phyloP scores from a whole-genome alignment of 2,888 invertebrate genomes.

The Thymelicus lineola region DNA sequence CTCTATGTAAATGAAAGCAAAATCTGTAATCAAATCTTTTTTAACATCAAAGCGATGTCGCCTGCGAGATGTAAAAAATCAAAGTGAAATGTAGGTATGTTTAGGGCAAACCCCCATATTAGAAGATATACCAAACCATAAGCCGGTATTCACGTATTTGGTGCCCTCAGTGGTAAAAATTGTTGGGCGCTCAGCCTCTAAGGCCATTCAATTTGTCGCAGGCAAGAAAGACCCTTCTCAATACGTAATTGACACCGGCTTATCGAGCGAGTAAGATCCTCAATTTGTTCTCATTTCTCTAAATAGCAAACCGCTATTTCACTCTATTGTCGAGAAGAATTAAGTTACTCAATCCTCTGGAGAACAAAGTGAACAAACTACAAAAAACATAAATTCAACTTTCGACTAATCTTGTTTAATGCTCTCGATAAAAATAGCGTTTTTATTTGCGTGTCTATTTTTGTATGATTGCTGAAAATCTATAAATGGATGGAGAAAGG shows the following conservation, averaged over 20 bases:
- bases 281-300: slow-evolving; percentile 69
- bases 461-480: background rate
- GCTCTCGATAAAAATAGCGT: background rate
- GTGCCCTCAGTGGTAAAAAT: slow-evolving; percentile 71
- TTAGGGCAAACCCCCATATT: slow-evolving; percentile 39
- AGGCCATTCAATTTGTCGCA: slow-evolving; percentile 78
- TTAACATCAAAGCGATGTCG: background rate
- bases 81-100: slow-evolving; percentile 28
- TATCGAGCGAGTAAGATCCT: slow-evolving; percentile 75
- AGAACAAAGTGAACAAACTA: slow-evolving; percentile 19
- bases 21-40: slow-evolving; percentile 5
- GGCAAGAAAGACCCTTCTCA: slow-evolving; percentile 73
- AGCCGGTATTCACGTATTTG: slow-evolving; percentile 57
- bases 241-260: slow-evolving; percentile 81
- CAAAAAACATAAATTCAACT: slow-evolving; percentile 30
- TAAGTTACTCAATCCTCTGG: slow-evolving; percentile 14
- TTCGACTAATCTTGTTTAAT: slow-evolving; percentile 21
- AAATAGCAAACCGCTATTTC: slow-evolving; percentile 47
- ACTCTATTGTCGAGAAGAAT: slow-evolving; percentile 43
- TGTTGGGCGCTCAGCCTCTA: slow-evolving; percentile 66
- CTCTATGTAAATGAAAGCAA: background rate
- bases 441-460: background rate
- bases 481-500: too few relatives aligned
- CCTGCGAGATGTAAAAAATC: slow-evolving; percentile 9
- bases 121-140: slow-evolving; percentile 60